Percentiles rank a stretch among this genome's conserved stretches.
Conservation (phyloP, 2,113 vertebrate species). For the Apodemus sylvaticus region DNA sequence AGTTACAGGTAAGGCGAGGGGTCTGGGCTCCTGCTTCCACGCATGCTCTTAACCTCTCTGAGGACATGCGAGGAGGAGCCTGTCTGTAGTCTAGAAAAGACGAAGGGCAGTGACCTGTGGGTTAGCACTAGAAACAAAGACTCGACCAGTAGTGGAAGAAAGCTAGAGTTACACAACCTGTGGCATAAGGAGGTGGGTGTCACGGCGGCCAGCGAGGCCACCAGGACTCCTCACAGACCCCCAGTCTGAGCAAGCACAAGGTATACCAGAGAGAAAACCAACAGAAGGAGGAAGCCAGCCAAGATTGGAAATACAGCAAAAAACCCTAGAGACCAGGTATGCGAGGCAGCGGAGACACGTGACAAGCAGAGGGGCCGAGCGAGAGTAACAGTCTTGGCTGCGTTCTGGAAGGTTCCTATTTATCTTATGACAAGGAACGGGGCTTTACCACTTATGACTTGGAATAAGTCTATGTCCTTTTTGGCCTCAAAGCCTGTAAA, state of each 20-base stretch:
- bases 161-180: background rate
- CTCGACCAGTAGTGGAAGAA: background rate
- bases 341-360: background rate
- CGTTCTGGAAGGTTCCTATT: background rate
- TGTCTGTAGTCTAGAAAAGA: background rate
- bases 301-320: background rate
- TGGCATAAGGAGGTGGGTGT: background rate
- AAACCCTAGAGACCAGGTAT: background rate
- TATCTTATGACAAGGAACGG: background rate
- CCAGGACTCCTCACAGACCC: background rate
- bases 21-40: background rate
- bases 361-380: background rate
- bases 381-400: background rate
- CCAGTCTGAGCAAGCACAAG: background rate
- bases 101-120: background rate
- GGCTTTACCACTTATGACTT: background rate
- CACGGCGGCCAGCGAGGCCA: background rate
- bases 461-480: background rate
- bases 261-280: background rate
- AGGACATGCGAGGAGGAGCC: background rate
- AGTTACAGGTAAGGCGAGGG: background rate
- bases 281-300: background rate
- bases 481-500: background rate
- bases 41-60: background rate
- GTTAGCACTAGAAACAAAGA: conserved; percentile 32